Conservation (phyloP, 23 tunicate species). For the Trididemnum nubilum region DNA sequence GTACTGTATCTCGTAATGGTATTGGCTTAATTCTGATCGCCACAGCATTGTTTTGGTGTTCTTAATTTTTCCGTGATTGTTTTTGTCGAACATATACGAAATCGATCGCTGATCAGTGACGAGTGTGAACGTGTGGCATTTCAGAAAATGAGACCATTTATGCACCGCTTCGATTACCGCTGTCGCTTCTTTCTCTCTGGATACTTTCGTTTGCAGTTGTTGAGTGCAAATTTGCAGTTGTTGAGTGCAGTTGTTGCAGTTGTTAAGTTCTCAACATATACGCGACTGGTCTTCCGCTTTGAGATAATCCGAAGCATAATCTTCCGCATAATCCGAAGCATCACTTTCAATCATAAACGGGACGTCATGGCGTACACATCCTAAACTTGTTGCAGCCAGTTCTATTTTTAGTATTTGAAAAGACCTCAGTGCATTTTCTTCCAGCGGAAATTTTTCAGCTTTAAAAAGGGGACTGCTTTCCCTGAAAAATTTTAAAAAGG, state of each 20-base stretch:
- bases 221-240: too few relatives aligned
- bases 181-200: slow-evolving; percentile 33
- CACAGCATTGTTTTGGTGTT: slow-evolving; percentile 35
- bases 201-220: too few relatives aligned
- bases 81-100: slow-evolving; percentile 22
- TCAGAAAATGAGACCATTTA: slow-evolving; percentile 7
- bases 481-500: too few relatives aligned
- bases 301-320: background rate
- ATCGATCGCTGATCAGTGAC: slow-evolving; percentile 23
- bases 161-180: slow-evolving; percentile 24
- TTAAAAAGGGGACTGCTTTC: too few relatives aligned
- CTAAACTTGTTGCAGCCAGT: background rate
- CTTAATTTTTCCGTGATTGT: slow-evolving; percentile 23
- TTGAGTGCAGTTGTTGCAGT: too few relatives aligned
- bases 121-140: slow-evolving; percentile 3
- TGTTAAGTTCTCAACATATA: slow-evolving; percentile 27
- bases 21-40: slow-evolving; percentile 18
- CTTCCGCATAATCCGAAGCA: slow-evolving; percentile 17
- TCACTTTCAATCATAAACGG: slow-evolving; percentile 28
- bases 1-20: background rate
- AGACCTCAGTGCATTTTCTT: background rate
- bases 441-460: background rate
- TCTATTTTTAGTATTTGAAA: background rate
- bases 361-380: background rate
- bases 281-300: slow-evolving; percentile 36